A percentile compares a stretch with the other conserved stretches of the same genome.
Conservation (phyloP, 1,140 invertebrate species). For the Popillia japonica region DNA sequence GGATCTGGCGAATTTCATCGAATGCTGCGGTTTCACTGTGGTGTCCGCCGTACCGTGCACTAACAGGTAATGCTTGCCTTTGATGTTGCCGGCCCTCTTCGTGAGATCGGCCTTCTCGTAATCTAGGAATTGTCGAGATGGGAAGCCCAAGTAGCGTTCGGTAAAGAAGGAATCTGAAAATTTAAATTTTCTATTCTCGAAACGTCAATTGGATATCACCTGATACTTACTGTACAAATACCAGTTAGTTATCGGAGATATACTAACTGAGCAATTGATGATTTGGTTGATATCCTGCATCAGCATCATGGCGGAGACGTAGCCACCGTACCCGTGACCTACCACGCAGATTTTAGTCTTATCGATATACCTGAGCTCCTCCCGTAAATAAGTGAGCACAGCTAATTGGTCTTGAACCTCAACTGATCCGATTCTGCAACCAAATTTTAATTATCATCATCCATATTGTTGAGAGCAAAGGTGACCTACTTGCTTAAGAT, state of each 20-base stretch:
- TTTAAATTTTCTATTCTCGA: no score
- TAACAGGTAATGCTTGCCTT: slow-evolving; percentile 69
- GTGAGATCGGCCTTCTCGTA: slow-evolving; percentile 80
- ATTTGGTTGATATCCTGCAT: slow-evolving; percentile 74
- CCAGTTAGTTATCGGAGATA: slow-evolving; percentile 85
- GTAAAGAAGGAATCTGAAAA: slow-evolving; percentile 83
- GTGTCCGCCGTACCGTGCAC: slow-evolving; percentile 84
- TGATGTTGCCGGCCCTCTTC: slow-evolving; percentile 72
- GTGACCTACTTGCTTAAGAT: slow-evolving; percentile 68
- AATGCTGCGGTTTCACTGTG: slow-evolving; percentile 84
- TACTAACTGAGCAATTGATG: slow-evolving; percentile 80
- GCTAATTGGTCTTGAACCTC: slow-evolving; percentile 88
- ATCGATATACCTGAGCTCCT: slow-evolving; percentile 80
- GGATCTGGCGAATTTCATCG: slow-evolving; percentile 79
- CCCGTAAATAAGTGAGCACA: slow-evolving; percentile 77
- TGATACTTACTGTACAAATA: slow-evolving; percentile 77
- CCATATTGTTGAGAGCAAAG: no score
- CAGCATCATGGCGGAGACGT: slow-evolving; percentile 75
- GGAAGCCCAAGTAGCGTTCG: slow-evolving; percentile 81
- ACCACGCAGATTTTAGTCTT: slow-evolving; percentile 74
- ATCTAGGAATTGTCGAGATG: slow-evolving; percentile 70
- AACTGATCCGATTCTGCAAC: slow-evolving; percentile 63
- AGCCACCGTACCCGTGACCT: slow-evolving; percentile 77
- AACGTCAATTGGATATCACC: no score
- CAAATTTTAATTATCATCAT: no score